Evolutionary conservation across 2,797 vertebrate species (phyloP), one percentile per base, ranked within the genome.

Genomic region (Nasua narica): DNA sequence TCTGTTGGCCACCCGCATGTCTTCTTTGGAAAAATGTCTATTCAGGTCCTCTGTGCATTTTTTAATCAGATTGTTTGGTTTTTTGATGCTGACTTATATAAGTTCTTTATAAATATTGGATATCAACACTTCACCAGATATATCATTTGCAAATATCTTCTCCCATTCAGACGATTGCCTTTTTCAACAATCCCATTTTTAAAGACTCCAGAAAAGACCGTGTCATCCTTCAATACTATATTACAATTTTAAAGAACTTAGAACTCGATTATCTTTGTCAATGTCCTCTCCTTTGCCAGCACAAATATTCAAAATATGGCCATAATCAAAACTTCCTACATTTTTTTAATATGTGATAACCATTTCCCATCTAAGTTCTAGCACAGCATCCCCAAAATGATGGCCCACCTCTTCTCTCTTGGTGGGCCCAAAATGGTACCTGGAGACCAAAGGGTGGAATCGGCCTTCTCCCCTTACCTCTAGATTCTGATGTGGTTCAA

Each of bases 311-410:
- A 86, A 87, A 92, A 50, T 25, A 7, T 77, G 56, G 43, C 37
- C 70, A 86, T 74, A 93, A 95, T 93, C 52, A 95, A 93, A 89
- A 92, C 52, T 78, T 78, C 23, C 35, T 82, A 79, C 72, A 67
- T 72, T 32, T 40, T 52, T 87, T 91, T 89, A 10, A 50, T 29
- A 78, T 76, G 21, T 67, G 32, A 83, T 84, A 79, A 18, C 48
- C 18, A 90, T 5, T 83, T 81, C 83, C 29, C 40, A 92, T 32
- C 37, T 54, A 65, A 72, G 37, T 62, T 62, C 69, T 0, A 96
- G 32, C 1, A 35, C 7, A 48, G 32, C 3, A 54, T 32, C 46
- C 40, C 69, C 25, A 54, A 88, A 92, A 72, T 32, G 8, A 3
- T 70, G 6, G 46, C 56, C 58, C 37, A 48, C 46, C 85, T 76